Conservation (phyloP, 2,797 vertebrate species). For the Hydrophis major region DNA sequence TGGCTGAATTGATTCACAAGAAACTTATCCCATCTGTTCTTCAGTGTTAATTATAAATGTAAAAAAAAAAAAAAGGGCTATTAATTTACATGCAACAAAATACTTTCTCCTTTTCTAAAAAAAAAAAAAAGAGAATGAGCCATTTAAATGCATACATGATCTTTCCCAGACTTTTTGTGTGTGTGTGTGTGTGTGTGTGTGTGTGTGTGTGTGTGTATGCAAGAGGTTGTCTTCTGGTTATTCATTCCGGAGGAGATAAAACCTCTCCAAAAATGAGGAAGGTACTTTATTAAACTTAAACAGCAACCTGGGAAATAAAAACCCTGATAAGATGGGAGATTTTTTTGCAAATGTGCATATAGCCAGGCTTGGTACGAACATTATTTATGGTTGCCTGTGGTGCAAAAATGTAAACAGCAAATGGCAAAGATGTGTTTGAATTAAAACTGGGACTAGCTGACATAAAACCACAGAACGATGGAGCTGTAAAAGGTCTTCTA, state of each 20-base stretch:
- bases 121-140: constrained; percentile 52
- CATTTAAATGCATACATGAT: constrained; percentile 58
- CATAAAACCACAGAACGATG: background rate
- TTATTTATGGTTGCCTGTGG: background rate
- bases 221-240: background rate
- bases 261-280: background rate
- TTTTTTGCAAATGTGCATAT: background rate
- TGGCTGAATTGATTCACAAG: constrained; percentile 42
- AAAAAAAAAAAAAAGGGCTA: constrained; percentile 37
- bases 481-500: too few relatives aligned
- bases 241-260: background rate
- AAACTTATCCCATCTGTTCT: constrained; percentile 58
- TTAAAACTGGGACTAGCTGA: background rate
- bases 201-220: background rate
- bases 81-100: constrained; percentile 63
- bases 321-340: background rate
- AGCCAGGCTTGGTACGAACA: background rate
- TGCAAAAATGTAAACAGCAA: background rate
- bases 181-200: background rate
- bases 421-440: background rate
- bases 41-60: constrained; percentile 63
- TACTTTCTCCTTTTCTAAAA: constrained; percentile 9
- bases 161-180: constrained; percentile 7
- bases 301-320: background rate
- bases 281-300: background rate